Base-by-base conservation (phyloP, 2,888 invertebrate species). In the Geotrupes spiniger region DNA sequence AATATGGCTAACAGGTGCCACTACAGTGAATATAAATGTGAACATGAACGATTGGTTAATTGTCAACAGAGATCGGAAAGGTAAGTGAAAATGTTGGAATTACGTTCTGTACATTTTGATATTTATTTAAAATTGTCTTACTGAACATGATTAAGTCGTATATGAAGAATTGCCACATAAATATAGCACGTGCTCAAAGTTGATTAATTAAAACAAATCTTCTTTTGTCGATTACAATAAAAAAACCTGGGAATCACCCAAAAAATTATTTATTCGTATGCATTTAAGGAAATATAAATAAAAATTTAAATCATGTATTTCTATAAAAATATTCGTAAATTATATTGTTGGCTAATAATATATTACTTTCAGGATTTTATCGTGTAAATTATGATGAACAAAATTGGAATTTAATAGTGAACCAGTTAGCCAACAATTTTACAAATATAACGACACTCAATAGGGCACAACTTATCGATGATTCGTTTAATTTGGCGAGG, bases 391-490 rank as follows among this genome's bases (percentile, higher is more conserved):
- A 63, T 40, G 62, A 62, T 26, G 42, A n/a, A 2, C 11, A 36
- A 4, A 59, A 58, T 36, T 63, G 63, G 63, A 17, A 36, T 9
- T 8, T 57, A 11, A 52, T 63, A 33, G 46, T 45, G 11, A 49
- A 47, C 12, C 46, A 57, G 29, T 47, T 60, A 26, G 8, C 2
- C 8, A 15, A 10, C 9, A 33, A 33, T 14, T 51, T 53, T 9
- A 10, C 38, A 5, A 49, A 52, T 12, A 75, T 78, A 45, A 65
- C 73, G 36, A 62, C 69, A 0, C 63, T 73, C 10, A 77, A 77
- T 57, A 63, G 79, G 47, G 78, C 77, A 1, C 78, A 79, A 56
- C 63, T 81, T 9, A 63, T 81, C 16, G 77, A 79, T 57, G 80
- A 81, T 63, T 68, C 74, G 4, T 58, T 68, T 36, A 63, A 64